Conservation (phyloP, 2,113 vertebrate species). For the Oncorhynchus keta region DNA sequence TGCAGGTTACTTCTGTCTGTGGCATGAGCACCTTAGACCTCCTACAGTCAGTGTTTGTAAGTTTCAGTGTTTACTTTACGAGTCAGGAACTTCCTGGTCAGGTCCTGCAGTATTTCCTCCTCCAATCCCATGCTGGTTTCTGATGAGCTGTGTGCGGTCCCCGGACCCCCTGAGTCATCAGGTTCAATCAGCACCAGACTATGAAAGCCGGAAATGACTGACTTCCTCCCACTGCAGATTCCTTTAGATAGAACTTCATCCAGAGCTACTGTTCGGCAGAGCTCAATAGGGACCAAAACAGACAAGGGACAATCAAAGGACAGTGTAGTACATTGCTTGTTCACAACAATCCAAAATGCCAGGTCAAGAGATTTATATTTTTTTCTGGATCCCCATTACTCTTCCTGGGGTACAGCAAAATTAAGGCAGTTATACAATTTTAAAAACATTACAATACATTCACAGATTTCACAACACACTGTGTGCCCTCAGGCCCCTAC, state of each 20-base stretch:
- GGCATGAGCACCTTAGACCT: no score
- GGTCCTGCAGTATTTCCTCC: constrained; percentile 34
- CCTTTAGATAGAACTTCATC: constrained; percentile 51
- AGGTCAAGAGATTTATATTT: not conserved
- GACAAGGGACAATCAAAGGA: constrained; percentile 28
- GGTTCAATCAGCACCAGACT: constrained; percentile 51
- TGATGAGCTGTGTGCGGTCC: constrained; percentile 42
- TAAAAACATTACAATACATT: no score
- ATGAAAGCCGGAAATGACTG: constrained; percentile 60
- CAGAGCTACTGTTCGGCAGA: constrained; percentile 36
- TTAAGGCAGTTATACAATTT: no score
- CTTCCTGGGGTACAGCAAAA: no score
- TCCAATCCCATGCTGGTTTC: constrained; percentile 41
- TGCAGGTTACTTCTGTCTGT: not conserved
- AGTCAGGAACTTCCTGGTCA: constrained; percentile 12
- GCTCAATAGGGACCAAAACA: constrained; percentile 38
- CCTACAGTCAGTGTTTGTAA: not conserved
- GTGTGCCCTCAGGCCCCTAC: no score
- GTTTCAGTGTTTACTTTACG: not conserved
- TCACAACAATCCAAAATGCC: not conserved
- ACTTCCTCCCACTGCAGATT: constrained; percentile 49
- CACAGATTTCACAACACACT: no score
- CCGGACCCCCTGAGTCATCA: constrained; percentile 50
- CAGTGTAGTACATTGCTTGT: constrained; percentile 3
- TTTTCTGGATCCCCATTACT: no score